These are phyloP conservation scores for Teleopsis dalmanni DNA, from an alignment of 1,140 invertebrate species.

Conservation along the genomic window DNA sequence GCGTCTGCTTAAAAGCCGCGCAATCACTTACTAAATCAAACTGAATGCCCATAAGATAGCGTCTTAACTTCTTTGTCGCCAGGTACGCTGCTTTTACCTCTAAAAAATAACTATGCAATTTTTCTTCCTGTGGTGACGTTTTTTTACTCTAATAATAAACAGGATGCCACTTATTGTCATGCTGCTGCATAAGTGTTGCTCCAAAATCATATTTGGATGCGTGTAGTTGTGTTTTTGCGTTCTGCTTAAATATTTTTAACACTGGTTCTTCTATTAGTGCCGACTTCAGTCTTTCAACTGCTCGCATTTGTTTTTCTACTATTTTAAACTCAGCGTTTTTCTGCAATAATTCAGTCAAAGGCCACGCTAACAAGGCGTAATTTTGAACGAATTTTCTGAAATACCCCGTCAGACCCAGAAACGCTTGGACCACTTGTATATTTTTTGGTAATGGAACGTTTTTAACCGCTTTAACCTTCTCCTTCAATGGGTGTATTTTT, in stretches of 20 bases:
- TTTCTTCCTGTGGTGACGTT: constrained; percentile 4
- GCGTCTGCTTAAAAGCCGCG: constrained; percentile 34
- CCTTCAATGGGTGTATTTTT: constrained; percentile 15
- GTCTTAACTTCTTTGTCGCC: constrained; percentile 32
- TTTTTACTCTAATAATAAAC: constrained; percentile 9
- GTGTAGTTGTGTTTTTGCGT: constrained; percentile 26
- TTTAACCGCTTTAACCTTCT: constrained; percentile 27
- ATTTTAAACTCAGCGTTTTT: constrained; percentile 3
- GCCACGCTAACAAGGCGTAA: background rate
- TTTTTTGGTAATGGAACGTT: constrained; percentile 27
- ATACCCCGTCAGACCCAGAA: constrained; percentile 3
- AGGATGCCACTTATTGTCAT: constrained; percentile 4
- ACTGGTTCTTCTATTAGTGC: constrained; percentile 1
- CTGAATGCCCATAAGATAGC: constrained; percentile 29
- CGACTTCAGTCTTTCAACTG: background rate
- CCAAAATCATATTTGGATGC: constrained; percentile 28
- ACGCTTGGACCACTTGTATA: constrained; percentile 1
- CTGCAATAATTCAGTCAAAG: background rate
- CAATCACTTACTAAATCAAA: constrained; percentile 41
- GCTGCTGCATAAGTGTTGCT: constrained; percentile 21
- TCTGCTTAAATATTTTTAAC: constrained; percentile 1
- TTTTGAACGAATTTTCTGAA: constrained; percentile 2
- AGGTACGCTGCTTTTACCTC: constrained; percentile 26
- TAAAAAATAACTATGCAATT: constrained; percentile 11
- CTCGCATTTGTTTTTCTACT: background rate